Evolutionary conservation across 2,113 vertebrate species (phyloP).

Genomic region (Etheostoma spectabile): DNA sequence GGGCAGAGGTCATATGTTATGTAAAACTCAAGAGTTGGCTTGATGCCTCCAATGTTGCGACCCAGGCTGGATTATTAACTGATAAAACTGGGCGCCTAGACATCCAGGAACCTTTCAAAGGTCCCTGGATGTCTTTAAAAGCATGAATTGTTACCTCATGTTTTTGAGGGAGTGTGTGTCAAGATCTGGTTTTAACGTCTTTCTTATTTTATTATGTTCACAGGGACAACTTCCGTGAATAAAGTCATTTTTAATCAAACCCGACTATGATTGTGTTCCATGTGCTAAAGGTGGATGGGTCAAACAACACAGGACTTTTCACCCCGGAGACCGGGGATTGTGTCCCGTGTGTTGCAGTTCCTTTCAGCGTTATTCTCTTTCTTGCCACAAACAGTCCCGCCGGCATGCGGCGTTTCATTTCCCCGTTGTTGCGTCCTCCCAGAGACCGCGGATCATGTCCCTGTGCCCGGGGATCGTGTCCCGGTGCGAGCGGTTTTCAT

Average conservation of each 20-base stretch:
- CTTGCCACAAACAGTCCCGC: too few species aligned
- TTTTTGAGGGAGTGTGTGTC: not conserved
- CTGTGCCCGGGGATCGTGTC: too few species aligned
- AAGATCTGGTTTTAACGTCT: not conserved
- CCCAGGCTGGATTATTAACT: constrained; percentile 5
- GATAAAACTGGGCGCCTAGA: not conserved
- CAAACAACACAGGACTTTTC: too few species aligned
- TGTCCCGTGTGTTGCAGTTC: too few species aligned
- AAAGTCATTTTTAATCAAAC: not conserved
- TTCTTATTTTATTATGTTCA: not conserved
- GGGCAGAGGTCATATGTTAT: not conserved
- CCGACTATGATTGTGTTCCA: not conserved
- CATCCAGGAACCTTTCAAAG: not conserved
- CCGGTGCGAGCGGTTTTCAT: too few species aligned
- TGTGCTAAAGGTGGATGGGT: too few species aligned
- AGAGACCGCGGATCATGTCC: too few species aligned
- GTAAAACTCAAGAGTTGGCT: constrained; percentile 9
- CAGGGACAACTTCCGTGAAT: not conserved
- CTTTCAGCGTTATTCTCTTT: too few species aligned
- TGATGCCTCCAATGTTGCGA: not conserved
- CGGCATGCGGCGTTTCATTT: too few species aligned
- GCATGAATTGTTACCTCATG: not conserved
- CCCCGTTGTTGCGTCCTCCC: too few species aligned
- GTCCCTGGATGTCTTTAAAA: too few species aligned
- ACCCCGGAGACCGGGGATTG: too few species aligned